These are phyloP conservation scores for Neodontobutis hainanensis DNA, from an alignment of 2,113 vertebrate species.

Conservation along the genomic window DNA sequence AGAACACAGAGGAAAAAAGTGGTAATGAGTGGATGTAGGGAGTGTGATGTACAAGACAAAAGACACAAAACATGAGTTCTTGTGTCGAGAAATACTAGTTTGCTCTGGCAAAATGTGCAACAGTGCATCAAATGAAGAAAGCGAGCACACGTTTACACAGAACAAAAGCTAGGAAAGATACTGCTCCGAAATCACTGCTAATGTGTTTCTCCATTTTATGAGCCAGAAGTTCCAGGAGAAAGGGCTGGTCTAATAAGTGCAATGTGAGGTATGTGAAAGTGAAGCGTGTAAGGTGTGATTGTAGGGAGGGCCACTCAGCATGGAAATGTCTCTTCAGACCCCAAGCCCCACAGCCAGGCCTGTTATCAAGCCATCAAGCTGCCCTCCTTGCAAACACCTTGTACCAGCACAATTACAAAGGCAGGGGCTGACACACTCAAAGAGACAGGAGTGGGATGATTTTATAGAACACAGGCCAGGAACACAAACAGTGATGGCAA, in stretches of 20 bases:
- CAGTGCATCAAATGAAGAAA: constrained; percentile 49
- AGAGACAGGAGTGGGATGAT: constrained; percentile 32
- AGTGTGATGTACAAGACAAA: constrained; percentile 21
- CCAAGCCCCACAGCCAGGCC: constrained; percentile 31
- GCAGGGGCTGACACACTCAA: constrained; percentile 47
- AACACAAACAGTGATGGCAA: constrained; percentile 10
- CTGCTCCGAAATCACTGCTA: constrained; percentile 40
- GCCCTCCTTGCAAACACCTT: constrained; percentile 55
- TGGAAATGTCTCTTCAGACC: constrained; percentile 49
- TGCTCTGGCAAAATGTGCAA: constrained; percentile 52
- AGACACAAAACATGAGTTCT: constrained; percentile 46
- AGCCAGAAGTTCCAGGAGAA: constrained; percentile 15
- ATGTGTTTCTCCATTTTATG: constrained; percentile 55
- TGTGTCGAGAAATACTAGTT: constrained; percentile 31
- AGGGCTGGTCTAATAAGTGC: constrained; percentile 7
- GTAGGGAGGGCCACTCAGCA: constrained; percentile 22
- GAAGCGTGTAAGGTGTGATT: constrained; percentile 30
- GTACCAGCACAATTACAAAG: constrained; percentile 52
- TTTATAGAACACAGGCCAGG: constrained; percentile 29
- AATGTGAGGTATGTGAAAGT: constrained; percentile 22
- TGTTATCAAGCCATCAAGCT: constrained; percentile 61
- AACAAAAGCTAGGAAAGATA: constrained; percentile 34
- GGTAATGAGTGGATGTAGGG: constrained; percentile 46
- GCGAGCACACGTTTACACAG: not conserved
- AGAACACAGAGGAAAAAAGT: constrained; percentile 28